phyloP scores from a whole-genome alignment of 2,888 invertebrate genomes.

The Silvanus unidentatus region DNA sequence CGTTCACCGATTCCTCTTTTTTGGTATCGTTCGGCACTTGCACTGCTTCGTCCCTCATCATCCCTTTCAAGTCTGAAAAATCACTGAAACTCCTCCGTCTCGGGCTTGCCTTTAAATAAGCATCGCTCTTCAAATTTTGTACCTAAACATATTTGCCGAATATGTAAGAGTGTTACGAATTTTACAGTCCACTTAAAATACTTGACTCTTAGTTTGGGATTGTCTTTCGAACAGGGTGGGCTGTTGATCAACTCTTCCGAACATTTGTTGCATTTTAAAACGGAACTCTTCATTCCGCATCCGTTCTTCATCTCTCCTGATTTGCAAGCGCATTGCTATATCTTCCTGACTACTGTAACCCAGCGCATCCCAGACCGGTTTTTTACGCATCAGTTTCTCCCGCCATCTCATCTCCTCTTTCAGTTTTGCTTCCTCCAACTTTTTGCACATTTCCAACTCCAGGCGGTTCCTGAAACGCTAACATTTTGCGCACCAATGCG shows the following conservation, averaged over 20 bases:
- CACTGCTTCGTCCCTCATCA: conserved; percentile 46
- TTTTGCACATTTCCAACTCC: conserved; percentile 56
- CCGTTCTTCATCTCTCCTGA: conserved; percentile 62
- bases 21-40: conserved; percentile 23
- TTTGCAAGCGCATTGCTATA: conserved; percentile 59
- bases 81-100: conserved; percentile 28
- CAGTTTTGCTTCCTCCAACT: conserved; percentile 55
- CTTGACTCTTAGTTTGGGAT: conserved; percentile 50
- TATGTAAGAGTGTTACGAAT: too few relatives aligned
- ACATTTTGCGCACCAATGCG: background rate
- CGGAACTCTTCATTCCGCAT: conserved; percentile 62
- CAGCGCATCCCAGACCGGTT: conserved; percentile 66
- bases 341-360: conserved; percentile 63
- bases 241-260: conserved; percentile 62
- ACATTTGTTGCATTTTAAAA: conserved; percentile 67
- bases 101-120: conserved; percentile 23
- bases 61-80: conserved; percentile 38
- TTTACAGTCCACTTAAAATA: background rate
- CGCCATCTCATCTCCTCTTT: conserved; percentile 55
- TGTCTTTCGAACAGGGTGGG: conserved; percentile 67
- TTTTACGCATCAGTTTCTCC: conserved; percentile 55
- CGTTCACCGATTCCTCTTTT: background rate
- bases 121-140: conserved; percentile 32
- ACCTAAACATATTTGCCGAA: conserved; percentile 23
- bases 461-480: conserved; percentile 49